Percentiles rank a stretch among this genome's conserved stretches.
These are phyloP conservation scores for Epinotia nisella DNA, from an alignment of 2,888 invertebrate genomes.

Conservation along the genomic window DNA sequence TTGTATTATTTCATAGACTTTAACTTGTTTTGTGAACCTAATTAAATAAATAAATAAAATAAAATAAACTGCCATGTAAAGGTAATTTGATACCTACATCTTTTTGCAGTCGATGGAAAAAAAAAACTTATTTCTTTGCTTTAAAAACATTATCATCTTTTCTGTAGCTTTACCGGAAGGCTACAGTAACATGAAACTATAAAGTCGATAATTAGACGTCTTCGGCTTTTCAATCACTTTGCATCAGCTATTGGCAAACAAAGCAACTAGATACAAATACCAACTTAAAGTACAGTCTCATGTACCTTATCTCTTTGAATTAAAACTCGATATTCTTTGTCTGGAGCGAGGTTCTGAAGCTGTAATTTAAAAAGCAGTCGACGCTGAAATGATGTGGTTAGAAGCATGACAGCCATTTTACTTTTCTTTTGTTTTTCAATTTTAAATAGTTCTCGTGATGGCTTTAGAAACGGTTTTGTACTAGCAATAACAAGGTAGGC, in stretches of 20 bases:
- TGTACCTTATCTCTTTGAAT: not conserved
- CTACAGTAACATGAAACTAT: conserved; percentile 79
- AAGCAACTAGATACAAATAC: conserved; percentile 62
- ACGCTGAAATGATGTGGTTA: conserved; percentile 58
- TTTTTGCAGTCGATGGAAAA: not conserved
- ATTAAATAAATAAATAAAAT: too few relatives aligned
- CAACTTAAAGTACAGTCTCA: conserved; percentile 16
- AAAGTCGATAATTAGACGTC: conserved; percentile 76
- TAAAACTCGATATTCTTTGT: conserved; percentile 23
- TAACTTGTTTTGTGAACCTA: too few relatives aligned
- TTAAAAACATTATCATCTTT: not conserved
- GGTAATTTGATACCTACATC: not conserved
- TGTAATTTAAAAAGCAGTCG: conserved; percentile 36
- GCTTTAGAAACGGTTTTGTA: conserved; percentile 43
- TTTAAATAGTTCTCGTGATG: conserved; percentile 49
- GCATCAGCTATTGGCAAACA: conserved; percentile 72
- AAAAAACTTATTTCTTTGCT: not conserved
- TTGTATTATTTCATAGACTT: too few relatives aligned
- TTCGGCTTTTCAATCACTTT: conserved; percentile 74
- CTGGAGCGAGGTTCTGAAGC: conserved; percentile 6
- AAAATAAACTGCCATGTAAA: too few relatives aligned
- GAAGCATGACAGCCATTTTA: conserved; percentile 61
- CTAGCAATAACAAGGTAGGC: too few relatives aligned
- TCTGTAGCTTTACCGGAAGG: not conserved
- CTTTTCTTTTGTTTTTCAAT: conserved; percentile 53